A percentile compares a stretch with the other conserved stretches of the same genome.
These are phyloP conservation scores for Marisa cornuarietis DNA, from an alignment of 1,140 invertebrate species.

Conservation along the genomic window DNA sequence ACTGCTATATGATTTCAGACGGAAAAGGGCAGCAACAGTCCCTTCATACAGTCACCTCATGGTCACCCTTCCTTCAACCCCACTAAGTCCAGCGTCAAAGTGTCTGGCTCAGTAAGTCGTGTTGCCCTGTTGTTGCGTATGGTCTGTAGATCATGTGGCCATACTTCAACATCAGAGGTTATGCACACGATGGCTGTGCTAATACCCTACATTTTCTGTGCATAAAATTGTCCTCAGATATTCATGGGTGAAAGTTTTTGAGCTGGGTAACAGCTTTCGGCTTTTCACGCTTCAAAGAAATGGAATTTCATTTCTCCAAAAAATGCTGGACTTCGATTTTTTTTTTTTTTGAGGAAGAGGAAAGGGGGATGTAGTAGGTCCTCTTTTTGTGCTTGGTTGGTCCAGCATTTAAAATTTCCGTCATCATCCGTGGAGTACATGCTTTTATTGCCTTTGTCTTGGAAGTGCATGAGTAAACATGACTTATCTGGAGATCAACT, in stretches of 20 bases:
- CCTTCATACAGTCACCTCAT: constrained; percentile 88
- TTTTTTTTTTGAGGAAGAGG: too few species aligned
- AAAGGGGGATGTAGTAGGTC: too few species aligned
- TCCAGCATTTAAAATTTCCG: too few species aligned
- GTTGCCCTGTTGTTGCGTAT: constrained; percentile 33
- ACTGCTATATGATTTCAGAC: constrained; percentile 8
- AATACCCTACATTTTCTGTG: background rate
- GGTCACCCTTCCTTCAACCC: constrained; percentile 93
- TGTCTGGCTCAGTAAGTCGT: constrained; percentile 70
- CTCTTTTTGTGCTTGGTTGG: too few species aligned
- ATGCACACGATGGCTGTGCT: background rate
- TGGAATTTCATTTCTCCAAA: too few species aligned
- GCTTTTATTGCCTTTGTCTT: too few species aligned
- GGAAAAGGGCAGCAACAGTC: constrained; percentile 60
- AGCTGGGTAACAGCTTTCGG: constrained; percentile 7
- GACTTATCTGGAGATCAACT: too few species aligned
- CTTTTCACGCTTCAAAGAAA: too few species aligned
- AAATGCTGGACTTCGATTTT: too few species aligned
- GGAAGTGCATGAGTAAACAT: too few species aligned
- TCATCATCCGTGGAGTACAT: too few species aligned
- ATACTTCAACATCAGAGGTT: constrained; percentile 16
- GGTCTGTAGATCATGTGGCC: constrained; percentile 18
- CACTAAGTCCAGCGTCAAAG: constrained; percentile 87
- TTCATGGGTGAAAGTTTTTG: constrained; percentile 8
- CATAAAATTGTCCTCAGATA: constrained; percentile 25